A percentile compares a stretch with the other conserved stretches of the same genome.
Evolutionary conservation across 2,888 invertebrate genomes (phyloP).

Genomic region (Crepidodera aurea): DNA sequence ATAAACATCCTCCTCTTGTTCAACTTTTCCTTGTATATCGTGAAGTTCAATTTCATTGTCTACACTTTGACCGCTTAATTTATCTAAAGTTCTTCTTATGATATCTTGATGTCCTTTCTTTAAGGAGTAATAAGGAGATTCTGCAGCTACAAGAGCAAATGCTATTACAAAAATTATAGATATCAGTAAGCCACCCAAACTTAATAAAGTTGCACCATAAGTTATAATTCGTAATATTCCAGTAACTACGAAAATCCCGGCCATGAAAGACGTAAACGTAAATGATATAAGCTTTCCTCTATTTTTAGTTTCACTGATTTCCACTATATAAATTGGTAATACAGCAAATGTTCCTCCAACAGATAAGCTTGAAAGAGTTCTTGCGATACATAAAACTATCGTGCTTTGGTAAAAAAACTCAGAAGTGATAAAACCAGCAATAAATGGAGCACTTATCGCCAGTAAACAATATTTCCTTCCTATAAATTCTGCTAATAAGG

Average conservation of each 20-base stretch:
- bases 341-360: conserved; percentile 3
- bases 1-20: not conserved
- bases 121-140: not conserved
- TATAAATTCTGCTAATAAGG: conserved; percentile 2
- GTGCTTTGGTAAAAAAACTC: not conserved
- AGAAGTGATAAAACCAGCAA: not conserved
- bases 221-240: not conserved
- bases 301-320: not conserved
- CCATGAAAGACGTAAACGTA: not conserved
- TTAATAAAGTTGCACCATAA: not conserved
- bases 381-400: not conserved
- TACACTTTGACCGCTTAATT: not conserved
- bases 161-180: not conserved
- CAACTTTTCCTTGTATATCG: not conserved
- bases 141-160: not conserved
- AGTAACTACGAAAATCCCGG: no score
- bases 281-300: not conserved
- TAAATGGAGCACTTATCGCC: not conserved
- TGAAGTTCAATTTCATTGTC: not conserved
- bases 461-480: conserved; percentile 1
- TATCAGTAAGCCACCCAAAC: not conserved
- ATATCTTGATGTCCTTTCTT: not conserved
- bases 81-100: not conserved
- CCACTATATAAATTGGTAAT: conserved; percentile 7
- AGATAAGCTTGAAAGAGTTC: not conserved